Conservation (phyloP, 1,140 invertebrate species). For the Lepidurus couesii region DNA sequence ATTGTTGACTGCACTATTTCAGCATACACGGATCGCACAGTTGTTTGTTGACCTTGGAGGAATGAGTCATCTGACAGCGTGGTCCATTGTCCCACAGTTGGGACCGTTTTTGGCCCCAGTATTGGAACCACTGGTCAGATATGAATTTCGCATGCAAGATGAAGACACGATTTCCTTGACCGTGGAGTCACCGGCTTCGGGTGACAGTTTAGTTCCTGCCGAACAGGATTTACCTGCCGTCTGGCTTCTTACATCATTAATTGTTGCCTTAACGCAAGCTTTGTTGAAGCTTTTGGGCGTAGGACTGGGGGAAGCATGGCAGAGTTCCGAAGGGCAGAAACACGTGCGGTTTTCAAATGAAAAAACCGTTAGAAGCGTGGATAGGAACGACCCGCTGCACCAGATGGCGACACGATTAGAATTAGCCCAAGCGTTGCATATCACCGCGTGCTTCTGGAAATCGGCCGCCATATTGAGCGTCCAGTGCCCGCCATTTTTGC, state of each 20-base stretch:
- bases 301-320: not conserved
- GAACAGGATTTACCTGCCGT: not conserved
- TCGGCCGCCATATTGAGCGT: slow-evolving; percentile 9
- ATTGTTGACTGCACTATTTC: not conserved
- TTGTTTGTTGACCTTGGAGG: not conserved
- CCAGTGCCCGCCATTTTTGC: not conserved
- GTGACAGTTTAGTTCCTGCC: not conserved
- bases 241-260: not conserved
- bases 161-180: not conserved
- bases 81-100: not conserved
- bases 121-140: not conserved
- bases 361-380: not conserved
- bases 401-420: not conserved
- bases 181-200: not conserved
- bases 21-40: not conserved
- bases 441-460: slow-evolving; percentile 3
- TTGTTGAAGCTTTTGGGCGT: not conserved
- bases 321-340: not conserved
- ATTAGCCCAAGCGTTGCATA: not conserved
- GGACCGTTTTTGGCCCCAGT: not conserved
- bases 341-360: not conserved
- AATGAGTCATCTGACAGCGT: not conserved
- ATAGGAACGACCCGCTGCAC: not conserved
- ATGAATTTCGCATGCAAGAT: not conserved
- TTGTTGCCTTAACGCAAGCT: not conserved